These are phyloP conservation scores for Drosophila sproati DNA, from an alignment of 1,140 invertebrate genomes.

Conservation along the genomic window DNA sequence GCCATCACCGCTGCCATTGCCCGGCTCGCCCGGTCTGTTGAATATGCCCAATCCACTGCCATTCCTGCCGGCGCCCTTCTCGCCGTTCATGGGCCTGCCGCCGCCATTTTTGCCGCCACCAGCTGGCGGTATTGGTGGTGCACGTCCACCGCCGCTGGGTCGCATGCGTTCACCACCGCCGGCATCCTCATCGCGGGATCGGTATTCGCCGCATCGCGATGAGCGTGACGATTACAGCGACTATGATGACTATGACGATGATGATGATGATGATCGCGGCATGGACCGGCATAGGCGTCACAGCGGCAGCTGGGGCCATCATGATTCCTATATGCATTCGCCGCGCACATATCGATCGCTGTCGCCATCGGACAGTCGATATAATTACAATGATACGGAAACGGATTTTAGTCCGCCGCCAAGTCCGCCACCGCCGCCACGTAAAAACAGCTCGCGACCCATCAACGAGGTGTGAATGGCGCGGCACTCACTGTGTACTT, in stretches of 20 bases:
- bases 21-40: constrained; percentile 68
- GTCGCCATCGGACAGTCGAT: constrained; percentile 81
- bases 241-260: constrained; percentile 67
- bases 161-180: constrained; percentile 88
- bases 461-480: constrained; percentile 63
- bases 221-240: constrained; percentile 72
- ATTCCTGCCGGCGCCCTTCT: constrained; percentile 86
- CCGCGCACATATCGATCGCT: constrained; percentile 80
- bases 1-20: constrained; percentile 80
- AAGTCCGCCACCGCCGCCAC: constrained; percentile 57
- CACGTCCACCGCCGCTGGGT: constrained; percentile 87
- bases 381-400: constrained; percentile 82
- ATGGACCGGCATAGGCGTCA: constrained; percentile 54
- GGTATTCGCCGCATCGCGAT: constrained; percentile 49
- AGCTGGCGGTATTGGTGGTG: constrained; percentile 85
- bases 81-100: constrained; percentile 84
- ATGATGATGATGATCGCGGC: constrained; percentile 63
- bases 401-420: constrained; percentile 83
- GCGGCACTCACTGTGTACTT: constrained; percentile 30
- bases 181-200: constrained; percentile 45
- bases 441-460: constrained; percentile 55
- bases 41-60: constrained; percentile 84
- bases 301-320: constrained; percentile 67
- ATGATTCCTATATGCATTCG: constrained; percentile 67
- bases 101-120: constrained; percentile 85